Evolutionary conservation across 2,888 invertebrate species (phyloP).

Genomic region (Gibbula magus): DNA sequence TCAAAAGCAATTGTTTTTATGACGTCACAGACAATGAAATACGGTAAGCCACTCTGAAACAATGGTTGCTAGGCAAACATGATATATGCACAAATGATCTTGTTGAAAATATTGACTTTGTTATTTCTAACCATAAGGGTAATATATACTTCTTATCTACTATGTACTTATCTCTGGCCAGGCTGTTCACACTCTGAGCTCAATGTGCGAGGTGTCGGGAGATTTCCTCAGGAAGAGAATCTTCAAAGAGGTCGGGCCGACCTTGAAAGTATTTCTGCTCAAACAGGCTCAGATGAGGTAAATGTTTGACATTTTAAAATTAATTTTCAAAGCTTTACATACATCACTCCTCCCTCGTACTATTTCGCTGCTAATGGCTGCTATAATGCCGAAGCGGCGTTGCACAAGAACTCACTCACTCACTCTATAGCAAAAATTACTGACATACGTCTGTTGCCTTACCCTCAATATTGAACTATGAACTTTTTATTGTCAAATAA

Average conservation of each 20-base stretch:
- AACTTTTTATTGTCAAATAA: no score
- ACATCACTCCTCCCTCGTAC: no score
- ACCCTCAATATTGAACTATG: no score
- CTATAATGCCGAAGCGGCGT: not conserved
- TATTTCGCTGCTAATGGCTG: not conserved
- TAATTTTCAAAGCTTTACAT: no score
- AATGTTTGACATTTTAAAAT: no score
- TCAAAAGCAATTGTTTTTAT: no score
- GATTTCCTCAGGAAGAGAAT: conserved; percentile 66
- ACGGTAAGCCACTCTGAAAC: no score
- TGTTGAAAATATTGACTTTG: not conserved
- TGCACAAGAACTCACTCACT: no score
- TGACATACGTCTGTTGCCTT: no score
- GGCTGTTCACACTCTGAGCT: conserved; percentile 61
- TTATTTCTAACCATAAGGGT: not conserved
- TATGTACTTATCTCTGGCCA: conserved; percentile 33
- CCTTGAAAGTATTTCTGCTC: conserved; percentile 54
- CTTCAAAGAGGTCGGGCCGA: conserved; percentile 64
- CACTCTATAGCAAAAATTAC: no score
- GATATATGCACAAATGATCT: not conserved
- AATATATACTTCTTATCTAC: not conserved
- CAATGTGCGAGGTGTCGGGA: conserved; percentile 55
- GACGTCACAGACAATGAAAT: no score
- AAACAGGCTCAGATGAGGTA: conserved; percentile 67
- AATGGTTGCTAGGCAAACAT: no score